Evolutionary conservation across 2,797 vertebrate genomes (phyloP).

Genomic region (Chiloscyllium punctatum): DNA sequence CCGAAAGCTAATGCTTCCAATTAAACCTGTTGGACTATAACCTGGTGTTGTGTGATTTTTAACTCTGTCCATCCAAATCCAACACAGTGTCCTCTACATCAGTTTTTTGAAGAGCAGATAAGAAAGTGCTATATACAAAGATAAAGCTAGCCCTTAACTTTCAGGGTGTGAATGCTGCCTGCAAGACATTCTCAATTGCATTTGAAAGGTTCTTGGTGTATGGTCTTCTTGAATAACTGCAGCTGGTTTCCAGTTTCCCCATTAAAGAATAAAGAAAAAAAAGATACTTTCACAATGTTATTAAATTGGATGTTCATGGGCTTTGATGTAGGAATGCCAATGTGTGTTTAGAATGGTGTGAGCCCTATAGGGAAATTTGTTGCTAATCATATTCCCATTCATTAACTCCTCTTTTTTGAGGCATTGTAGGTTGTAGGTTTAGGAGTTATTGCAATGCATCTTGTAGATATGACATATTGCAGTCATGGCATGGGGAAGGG

Average conservation of each 20-base stretch:
- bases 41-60: too few relatives aligned
- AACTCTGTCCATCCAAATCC: too few relatives aligned
- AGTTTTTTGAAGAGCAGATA: neutral
- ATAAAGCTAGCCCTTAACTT: neutral
- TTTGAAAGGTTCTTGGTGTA: neutral
- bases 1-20: too few relatives aligned
- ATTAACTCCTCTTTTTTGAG: neutral
- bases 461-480: neutral
- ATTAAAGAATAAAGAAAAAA: too few relatives aligned
- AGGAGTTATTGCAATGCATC: neutral
- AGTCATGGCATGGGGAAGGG: too few relatives aligned
- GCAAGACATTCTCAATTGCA: too few relatives aligned
- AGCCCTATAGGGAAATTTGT: neutral
- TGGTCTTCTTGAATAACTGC: neutral
- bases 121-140: neutral
- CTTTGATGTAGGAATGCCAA: neutral
- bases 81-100: too few relatives aligned
- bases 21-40: too few relatives aligned
- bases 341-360: neutral
- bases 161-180: neutral
- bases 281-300: neutral
- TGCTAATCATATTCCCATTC: neutral
- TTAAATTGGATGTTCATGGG: neutral
- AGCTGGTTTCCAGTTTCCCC: neutral
- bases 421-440: neutral